A percentile compares a stretch with the other conserved stretches of the same genome.
These are phyloP conservation scores for Silurus asotus DNA, from an alignment of 2,113 vertebrate genomes.

Conservation along the genomic window DNA sequence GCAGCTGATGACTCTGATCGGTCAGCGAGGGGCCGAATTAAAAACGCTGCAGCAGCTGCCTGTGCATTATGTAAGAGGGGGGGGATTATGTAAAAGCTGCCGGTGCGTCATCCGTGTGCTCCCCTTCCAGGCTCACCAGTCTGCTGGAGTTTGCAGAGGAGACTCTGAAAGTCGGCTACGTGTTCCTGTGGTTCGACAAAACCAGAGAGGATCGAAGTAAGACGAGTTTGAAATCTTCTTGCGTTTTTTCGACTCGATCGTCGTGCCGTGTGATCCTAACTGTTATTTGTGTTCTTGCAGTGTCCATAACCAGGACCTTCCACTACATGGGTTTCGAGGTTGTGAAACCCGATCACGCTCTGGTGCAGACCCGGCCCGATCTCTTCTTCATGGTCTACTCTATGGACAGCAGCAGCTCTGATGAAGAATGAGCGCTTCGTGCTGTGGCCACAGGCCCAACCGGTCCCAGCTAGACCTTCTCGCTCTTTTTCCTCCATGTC, in stretches of 20 bases:
- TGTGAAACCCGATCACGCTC: conserved; percentile 89
- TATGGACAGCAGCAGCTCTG: conserved; percentile 89
- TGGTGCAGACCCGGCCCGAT: conserved; percentile 84
- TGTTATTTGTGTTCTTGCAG: conserved; percentile 59
- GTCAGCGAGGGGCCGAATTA: conserved; percentile 41
- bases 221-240: conserved; percentile 34
- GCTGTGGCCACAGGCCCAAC: conserved; percentile 11
- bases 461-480: conserved; percentile 24
- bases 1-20: background rate
- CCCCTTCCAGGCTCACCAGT: conserved; percentile 82
- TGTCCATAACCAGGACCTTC: conserved; percentile 92
- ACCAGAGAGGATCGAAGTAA: conserved; percentile 93
- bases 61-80: conserved; percentile 62
- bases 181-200: conserved; percentile 96
- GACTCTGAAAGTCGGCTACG: conserved; percentile 90
- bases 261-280: conserved; percentile 30
- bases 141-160: conserved; percentile 95
- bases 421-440: conserved; percentile 80
- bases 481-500: background rate
- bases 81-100: conserved; percentile 61
- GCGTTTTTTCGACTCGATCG: conserved; percentile 20
- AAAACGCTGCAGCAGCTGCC: conserved; percentile 49
- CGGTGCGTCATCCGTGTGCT: conserved; percentile 48
- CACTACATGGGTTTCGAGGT: conserved; percentile 97
- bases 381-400: conserved; percentile 96